Evolutionary conservation across 2,113 vertebrate genomes (phyloP).

Genomic region (Ciconia boyciana): DNA sequence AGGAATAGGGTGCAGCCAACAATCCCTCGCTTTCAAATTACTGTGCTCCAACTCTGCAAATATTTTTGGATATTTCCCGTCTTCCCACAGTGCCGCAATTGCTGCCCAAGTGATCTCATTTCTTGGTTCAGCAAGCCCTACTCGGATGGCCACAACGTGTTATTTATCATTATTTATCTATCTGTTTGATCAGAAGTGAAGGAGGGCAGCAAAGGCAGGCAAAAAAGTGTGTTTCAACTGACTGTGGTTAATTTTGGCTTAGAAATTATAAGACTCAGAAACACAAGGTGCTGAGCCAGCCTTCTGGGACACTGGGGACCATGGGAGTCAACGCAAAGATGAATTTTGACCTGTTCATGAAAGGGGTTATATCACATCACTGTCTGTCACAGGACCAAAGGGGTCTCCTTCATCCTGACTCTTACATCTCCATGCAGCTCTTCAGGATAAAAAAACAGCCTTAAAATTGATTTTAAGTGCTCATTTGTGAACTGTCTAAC

Average conservation of each 20-base stretch:
- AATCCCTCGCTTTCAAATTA: not conserved
- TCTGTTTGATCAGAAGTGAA: not conserved
- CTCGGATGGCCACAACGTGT: accelerated
- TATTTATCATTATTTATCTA: not conserved
- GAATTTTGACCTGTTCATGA: not conserved
- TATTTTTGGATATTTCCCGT: not conserved
- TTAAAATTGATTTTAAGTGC: not conserved
- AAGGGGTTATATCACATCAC: not conserved
- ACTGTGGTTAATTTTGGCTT: not conserved
- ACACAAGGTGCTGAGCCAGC: not conserved
- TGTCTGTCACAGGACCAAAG: not conserved
- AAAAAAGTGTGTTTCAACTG: not conserved
- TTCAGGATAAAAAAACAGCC: not conserved
- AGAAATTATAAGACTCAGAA: not conserved
- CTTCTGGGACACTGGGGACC: not conserved
- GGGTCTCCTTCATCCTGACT: not conserved
- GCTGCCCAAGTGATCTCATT: not conserved
- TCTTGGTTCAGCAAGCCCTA: not conserved
- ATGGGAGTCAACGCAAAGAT: not conserved
- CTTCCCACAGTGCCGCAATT: not conserved
- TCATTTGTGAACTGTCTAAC: not conserved
- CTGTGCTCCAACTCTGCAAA: not conserved
- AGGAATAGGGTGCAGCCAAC: not conserved
- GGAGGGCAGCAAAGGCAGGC: not conserved
- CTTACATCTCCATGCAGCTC: not conserved